Percentiles rank a stretch among this genome's conserved stretches.
These are phyloP conservation scores for Protophormia terraenovae DNA, from an alignment of 2,888 invertebrate genomes.

Conservation along the genomic window DNA sequence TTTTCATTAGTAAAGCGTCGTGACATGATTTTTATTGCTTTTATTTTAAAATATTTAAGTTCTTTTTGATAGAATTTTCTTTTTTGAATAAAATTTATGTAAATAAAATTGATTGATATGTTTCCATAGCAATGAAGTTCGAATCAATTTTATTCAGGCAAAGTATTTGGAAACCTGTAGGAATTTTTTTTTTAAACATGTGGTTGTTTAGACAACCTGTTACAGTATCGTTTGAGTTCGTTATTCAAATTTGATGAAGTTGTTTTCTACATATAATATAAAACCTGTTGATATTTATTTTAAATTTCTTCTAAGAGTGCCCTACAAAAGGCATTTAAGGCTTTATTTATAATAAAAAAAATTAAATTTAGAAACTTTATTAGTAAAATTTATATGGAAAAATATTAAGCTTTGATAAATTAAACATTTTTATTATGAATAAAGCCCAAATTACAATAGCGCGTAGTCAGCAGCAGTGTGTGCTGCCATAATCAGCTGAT, in stretches of 20 bases:
- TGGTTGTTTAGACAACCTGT: constrained; percentile 7
- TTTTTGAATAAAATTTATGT: neutral
- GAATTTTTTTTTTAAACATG: neutral
- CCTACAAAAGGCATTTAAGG: neutral
- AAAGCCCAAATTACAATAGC: too few relatives aligned
- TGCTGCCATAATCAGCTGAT: too few relatives aligned
- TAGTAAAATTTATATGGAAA: too few relatives aligned
- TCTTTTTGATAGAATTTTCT: neutral
- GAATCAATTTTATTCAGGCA: neutral
- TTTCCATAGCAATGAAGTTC: constrained; percentile 42
- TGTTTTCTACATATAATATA: neutral
- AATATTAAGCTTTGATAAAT: too few relatives aligned
- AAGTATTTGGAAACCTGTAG: neutral
- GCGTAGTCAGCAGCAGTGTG: too few relatives aligned
- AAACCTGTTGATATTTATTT: neutral
- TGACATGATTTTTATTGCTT: constrained; percentile 20
- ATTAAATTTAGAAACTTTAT: too few relatives aligned
- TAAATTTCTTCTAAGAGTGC: neutral
- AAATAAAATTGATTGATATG: neutral
- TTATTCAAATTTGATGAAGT: neutral
- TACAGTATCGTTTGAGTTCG: neutral
- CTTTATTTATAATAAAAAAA: too few relatives aligned
- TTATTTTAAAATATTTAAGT: neutral
- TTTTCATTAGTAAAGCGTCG: constrained; percentile 47
- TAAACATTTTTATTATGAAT: too few relatives aligned